Conservation (phyloP, 2,888 invertebrate species). For the Sthenelais limicola region DNA sequence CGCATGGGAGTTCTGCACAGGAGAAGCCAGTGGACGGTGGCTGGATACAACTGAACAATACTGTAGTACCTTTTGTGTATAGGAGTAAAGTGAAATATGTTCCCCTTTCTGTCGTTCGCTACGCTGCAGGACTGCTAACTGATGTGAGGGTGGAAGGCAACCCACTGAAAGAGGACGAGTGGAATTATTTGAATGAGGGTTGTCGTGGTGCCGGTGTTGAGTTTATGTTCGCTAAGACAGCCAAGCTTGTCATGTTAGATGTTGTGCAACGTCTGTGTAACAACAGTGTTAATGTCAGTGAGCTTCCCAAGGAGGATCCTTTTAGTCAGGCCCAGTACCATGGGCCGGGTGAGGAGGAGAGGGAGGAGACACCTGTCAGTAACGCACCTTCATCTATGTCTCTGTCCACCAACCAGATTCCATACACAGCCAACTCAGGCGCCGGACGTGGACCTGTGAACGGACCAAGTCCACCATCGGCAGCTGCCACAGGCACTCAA, state of each 20-base stretch:
- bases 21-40: conserved; percentile 50
- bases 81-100: conserved; percentile 80
- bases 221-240: conserved; percentile 63
- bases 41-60: conserved; percentile 79
- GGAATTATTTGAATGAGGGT: conserved; percentile 62
- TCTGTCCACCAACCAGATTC: conserved; percentile 29
- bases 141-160: conserved; percentile 58
- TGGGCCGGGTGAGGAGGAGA: conserved; percentile 19
- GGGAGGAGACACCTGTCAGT: not conserved
- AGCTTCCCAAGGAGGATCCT: conserved; percentile 66
- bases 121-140: conserved; percentile 65
- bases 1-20: conserved; percentile 16
- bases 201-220: conserved; percentile 65
- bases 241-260: conserved; percentile 56
- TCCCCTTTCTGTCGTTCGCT: conserved; percentile 77
- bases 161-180: conserved; percentile 60
- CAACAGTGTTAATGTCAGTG: conserved; percentile 55
- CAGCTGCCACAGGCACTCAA: conserved; percentile 7
- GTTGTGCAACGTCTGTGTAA: conserved; percentile 14
- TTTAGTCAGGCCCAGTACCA: conserved; percentile 65
- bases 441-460: not conserved
- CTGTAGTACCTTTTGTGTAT: conserved; percentile 92
- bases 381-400: conserved; percentile 8
- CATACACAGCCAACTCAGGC: not conserved
- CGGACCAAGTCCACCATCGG: conserved; percentile 26